Percentiles rank a stretch among this genome's conserved stretches.
Conservation (phyloP, 64 coral and sea anemone genomes). For the Platygyra sinensis region DNA sequence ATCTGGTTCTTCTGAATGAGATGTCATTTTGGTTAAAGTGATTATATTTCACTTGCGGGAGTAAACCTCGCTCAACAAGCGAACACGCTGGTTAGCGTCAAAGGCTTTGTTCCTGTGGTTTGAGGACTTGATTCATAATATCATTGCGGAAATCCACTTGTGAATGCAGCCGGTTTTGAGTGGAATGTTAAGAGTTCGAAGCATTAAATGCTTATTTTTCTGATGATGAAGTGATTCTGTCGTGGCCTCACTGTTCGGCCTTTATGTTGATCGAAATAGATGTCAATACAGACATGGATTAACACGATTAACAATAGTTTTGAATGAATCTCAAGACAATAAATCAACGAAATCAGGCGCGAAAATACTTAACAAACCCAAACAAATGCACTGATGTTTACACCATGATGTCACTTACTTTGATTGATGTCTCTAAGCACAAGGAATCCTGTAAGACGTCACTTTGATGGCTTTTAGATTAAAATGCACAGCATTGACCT, state of each 20-base stretch:
- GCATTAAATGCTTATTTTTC: background rate
- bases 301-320: slow-evolving; percentile 6
- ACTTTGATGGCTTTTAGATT: background rate
- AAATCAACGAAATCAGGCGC: background rate
- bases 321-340: background rate
- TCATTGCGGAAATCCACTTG: background rate
- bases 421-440: background rate
- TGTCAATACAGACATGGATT: background rate
- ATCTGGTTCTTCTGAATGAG: background rate
- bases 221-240: background rate
- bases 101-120: background rate
- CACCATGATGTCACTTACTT: background rate
- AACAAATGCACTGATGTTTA: background rate
- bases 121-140: background rate
- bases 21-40: background rate
- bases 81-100: background rate
- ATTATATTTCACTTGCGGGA: background rate
- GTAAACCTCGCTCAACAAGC: background rate
- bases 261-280: background rate
- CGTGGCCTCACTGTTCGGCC: background rate
- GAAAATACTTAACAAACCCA: background rate
- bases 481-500: too few relatives aligned
- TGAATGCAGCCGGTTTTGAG: background rate
- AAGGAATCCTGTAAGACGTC: background rate
- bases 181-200: background rate